Conservation (phyloP, 2,113 vertebrate species). For the Zootoca vivipara region DNA sequence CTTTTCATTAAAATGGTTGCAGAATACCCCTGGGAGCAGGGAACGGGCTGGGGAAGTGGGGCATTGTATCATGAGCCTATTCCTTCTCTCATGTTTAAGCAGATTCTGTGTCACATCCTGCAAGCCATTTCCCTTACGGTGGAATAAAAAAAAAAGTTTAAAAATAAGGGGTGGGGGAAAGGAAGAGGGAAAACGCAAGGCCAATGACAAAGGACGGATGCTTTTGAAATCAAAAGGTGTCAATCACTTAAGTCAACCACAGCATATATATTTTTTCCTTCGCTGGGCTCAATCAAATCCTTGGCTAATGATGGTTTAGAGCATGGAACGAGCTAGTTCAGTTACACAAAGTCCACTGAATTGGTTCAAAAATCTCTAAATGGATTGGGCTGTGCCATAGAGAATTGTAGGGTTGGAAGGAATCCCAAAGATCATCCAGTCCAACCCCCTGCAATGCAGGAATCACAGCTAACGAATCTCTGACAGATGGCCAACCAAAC, state of each 20-base stretch:
- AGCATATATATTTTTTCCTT: conserved; percentile 44
- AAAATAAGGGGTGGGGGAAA: background rate
- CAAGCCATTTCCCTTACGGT: conserved; percentile 11
- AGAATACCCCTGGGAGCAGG: background rate
- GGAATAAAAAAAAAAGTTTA: conserved; percentile 38
- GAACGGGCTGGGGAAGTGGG: background rate
- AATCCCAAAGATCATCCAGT: too few relatives aligned
- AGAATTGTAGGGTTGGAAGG: too few relatives aligned
- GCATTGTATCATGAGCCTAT: conserved; percentile 30
- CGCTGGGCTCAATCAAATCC: conserved; percentile 43
- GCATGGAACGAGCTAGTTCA: too few relatives aligned
- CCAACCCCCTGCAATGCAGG: too few relatives aligned
- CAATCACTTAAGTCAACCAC: conserved; percentile 39
- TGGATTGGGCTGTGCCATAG: too few relatives aligned
- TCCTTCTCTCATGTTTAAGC: conserved; percentile 9
- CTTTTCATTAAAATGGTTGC: conserved; percentile 42
- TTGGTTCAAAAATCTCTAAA: background rate
- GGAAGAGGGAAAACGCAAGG: conserved; percentile 31
- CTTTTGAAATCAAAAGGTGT: conserved; percentile 6
- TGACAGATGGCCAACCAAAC: too few relatives aligned
- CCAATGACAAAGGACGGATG: conserved; percentile 60
- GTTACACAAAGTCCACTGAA: too few relatives aligned
- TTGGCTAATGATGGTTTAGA: background rate
- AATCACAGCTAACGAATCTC: too few relatives aligned
- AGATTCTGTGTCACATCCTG: background rate